phyloP scores from a whole-genome alignment of 2,888 invertebrate species.

The Hecatera dysodea region DNA sequence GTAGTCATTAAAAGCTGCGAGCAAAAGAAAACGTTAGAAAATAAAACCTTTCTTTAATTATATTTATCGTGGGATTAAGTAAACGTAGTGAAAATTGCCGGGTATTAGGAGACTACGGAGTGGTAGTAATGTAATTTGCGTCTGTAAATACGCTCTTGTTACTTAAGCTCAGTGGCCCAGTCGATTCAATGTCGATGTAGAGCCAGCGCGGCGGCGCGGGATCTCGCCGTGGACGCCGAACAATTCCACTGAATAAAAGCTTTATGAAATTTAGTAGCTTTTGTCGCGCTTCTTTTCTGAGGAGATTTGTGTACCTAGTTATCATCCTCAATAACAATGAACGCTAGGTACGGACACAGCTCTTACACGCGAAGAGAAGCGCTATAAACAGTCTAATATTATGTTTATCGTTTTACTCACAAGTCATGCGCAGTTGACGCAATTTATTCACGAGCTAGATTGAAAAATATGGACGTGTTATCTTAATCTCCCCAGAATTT shows the following conservation, averaged over 20 bases:
- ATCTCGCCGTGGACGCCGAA: conserved; percentile 48
- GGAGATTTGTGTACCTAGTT: conserved; percentile 60
- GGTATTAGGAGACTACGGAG: conserved; percentile 27
- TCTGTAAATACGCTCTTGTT: conserved; percentile 34
- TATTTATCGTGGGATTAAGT: conserved; percentile 42
- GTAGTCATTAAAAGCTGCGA: neutral
- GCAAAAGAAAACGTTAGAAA: conserved; percentile 27
- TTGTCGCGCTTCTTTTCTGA: conserved; percentile 58
- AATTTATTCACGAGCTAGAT: neutral
- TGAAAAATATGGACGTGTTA: neutral
- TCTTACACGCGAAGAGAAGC: neutral
- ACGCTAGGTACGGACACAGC: conserved; percentile 5
- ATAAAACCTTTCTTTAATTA: conserved; percentile 39
- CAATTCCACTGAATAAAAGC: conserved; percentile 63
- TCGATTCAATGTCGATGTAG: conserved; percentile 46
- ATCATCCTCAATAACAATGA: conserved; percentile 26
- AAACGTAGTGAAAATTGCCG: conserved; percentile 40
- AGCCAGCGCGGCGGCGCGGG: conserved; percentile 34
- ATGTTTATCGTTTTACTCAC: neutral
- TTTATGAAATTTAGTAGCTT: conserved; percentile 64
- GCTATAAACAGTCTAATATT: neutral
- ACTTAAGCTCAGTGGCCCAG: conserved; percentile 33
- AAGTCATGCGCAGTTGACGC: neutral
- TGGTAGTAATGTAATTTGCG: conserved; percentile 45
- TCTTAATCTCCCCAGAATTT: conserved; percentile 18